These are phyloP conservation scores for Erinaceus europaeus DNA, from an alignment of 2,113 vertebrate species.

Conservation along the genomic window DNA sequence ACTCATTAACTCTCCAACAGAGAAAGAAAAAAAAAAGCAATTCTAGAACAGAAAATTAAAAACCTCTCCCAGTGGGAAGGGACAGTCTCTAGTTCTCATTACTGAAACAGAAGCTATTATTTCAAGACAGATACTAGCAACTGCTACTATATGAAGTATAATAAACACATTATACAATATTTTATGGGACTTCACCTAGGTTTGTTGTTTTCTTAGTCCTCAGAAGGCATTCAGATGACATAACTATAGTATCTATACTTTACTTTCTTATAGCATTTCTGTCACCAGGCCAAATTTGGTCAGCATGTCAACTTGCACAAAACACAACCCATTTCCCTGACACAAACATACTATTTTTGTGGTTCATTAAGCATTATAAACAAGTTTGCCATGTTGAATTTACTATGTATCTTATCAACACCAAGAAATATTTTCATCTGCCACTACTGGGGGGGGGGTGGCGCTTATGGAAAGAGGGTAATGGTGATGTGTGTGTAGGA, in stretches of 20 bases:
- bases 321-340: slow-evolving; percentile 23
- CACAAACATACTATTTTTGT: slow-evolving; percentile 42
- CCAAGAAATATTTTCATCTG: slow-evolving; percentile 67
- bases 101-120: not conserved
- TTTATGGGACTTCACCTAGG: not conserved
- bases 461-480: too few relatives aligned
- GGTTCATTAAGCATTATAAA: slow-evolving; percentile 55
- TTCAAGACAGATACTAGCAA: not conserved
- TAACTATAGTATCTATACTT: not conserved
- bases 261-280: not conserved
- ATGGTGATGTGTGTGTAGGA: not conserved
- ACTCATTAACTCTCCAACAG: too few relatives aligned
- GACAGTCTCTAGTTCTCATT: not conserved
- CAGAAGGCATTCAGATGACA: not conserved
- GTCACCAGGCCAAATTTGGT: slow-evolving; percentile 5
- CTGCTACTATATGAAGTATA: not conserved
- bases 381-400: slow-evolving; percentile 51
- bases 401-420: slow-evolving; percentile 55
- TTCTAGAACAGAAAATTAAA: slow-evolving; percentile 7
- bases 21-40: too few relatives aligned
- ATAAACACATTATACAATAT: not conserved
- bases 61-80: not conserved
- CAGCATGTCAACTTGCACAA: slow-evolving; percentile 18
- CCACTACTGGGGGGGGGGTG: not conserved
- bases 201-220: not conserved